A percentile compares a stretch with the other conserved stretches of the same genome.
Conservation (phyloP, 1,140 invertebrate species). For the Myzus persicae region DNA sequence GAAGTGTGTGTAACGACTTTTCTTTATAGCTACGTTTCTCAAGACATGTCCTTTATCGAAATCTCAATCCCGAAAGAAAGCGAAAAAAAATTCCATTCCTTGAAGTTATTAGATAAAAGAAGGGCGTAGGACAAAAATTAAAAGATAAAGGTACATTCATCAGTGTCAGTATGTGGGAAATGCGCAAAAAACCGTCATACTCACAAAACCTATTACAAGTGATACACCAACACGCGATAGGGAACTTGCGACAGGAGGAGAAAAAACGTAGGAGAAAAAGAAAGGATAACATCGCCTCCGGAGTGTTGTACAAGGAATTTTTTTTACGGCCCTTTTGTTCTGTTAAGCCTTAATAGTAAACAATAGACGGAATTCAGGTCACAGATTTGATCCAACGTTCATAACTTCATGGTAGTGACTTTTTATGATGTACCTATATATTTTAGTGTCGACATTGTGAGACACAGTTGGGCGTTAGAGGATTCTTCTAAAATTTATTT, state of each 20-base stretch:
- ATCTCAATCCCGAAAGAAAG: not conserved
- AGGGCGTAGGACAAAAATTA: slow-evolving; percentile 42
- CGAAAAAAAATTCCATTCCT: not conserved
- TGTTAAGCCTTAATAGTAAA: slow-evolving; percentile 42
- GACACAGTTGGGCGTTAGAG: not conserved
- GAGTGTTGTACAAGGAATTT: slow-evolving; percentile 40
- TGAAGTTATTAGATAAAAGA: slow-evolving; percentile 25
- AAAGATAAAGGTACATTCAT: slow-evolving; percentile 50
- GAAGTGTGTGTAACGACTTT: not conserved
- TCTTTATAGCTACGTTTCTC: not conserved
- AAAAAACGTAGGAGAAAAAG: slow-evolving; percentile 28
- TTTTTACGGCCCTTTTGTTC: slow-evolving; percentile 38
- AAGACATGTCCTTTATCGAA: not conserved
- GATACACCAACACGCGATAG: not conserved
- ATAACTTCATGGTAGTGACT: slow-evolving; percentile 31
- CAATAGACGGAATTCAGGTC: slow-evolving; percentile 48
- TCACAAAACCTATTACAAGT: slow-evolving; percentile 36
- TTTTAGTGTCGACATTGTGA: slow-evolving; percentile 36
- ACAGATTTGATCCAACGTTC: slow-evolving; percentile 35
- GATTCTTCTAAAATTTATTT: not conserved
- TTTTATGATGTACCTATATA: slow-evolving; percentile 44
- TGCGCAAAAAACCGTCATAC: slow-evolving; percentile 22
- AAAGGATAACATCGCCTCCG: slow-evolving; percentile 28
- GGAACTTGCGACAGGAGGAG: not conserved
- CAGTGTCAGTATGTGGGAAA: slow-evolving; percentile 39